Conservation (phyloP, 2,888 invertebrate genomes). For the Hartigia nigra region DNA sequence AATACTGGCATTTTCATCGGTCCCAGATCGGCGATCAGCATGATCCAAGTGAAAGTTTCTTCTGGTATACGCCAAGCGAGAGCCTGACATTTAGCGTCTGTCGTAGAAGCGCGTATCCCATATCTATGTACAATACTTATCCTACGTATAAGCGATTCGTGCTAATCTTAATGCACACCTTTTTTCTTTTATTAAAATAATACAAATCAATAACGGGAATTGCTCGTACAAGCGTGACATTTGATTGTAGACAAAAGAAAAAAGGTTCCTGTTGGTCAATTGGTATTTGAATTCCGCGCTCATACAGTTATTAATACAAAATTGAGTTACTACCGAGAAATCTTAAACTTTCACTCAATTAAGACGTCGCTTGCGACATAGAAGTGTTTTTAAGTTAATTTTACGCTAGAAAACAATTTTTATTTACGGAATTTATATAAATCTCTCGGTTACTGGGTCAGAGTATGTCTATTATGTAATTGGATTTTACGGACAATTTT, state of each 20-base stretch:
- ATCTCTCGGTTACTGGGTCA: no score
- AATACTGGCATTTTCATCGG: conserved; percentile 33
- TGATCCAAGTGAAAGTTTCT: conserved; percentile 35
- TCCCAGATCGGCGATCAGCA: conserved; percentile 12
- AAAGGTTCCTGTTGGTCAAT: not conserved
- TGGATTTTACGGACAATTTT: not conserved
- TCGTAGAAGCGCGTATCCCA: not conserved
- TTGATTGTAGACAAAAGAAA: not conserved
- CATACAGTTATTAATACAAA: not conserved
- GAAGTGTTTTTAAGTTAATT: not conserved
- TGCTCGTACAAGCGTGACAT: not conserved
- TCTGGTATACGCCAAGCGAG: not conserved
- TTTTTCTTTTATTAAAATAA: not conserved
- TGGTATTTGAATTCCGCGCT: not conserved
- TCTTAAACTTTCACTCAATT: not conserved
- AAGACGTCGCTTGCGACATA: not conserved
- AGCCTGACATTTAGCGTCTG: conserved; percentile 19
- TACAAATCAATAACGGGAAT: not conserved
- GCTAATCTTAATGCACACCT: not conserved
- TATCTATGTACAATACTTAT: not conserved
- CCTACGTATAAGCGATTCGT: not conserved
- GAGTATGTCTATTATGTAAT: not conserved
- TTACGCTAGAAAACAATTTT: not conserved
- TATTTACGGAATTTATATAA: no score
- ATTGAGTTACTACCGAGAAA: not conserved